Conservation (phyloP, 2,797 vertebrate species). For the Craterocephalus amniculus region DNA sequence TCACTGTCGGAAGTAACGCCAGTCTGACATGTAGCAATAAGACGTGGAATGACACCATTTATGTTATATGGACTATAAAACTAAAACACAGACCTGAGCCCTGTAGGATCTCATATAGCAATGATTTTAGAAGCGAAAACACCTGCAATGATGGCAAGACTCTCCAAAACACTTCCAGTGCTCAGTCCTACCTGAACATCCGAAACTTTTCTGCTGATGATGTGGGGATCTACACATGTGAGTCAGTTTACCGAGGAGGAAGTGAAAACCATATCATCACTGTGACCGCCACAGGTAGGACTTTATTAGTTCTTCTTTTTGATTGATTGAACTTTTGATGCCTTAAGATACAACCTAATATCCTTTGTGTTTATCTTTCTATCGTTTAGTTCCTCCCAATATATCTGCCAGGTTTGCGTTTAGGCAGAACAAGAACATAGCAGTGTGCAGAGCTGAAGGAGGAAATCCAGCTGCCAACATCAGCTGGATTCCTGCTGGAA, state of each 20-base stretch:
- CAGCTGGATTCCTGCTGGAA: constrained; percentile 59
- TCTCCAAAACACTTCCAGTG: constrained; percentile 38
- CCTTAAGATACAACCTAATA: too few species aligned
- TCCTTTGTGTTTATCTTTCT: background rate
- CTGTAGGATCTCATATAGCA: constrained; percentile 30
- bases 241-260: constrained; percentile 45
- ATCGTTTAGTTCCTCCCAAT: constrained; percentile 47
- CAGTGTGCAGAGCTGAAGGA: constrained; percentile 68
- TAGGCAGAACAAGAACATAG: constrained; percentile 32
- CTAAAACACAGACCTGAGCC: background rate
- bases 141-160: constrained; percentile 66
- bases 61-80: constrained; percentile 65
- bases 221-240: constrained; percentile 74
- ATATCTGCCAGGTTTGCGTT: constrained; percentile 33
- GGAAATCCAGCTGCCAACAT: constrained; percentile 72
- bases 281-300: constrained; percentile 66
- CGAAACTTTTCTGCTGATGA: constrained; percentile 66
- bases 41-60: constrained; percentile 52
- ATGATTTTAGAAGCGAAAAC: accelerated
- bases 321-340: background rate
- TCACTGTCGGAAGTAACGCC: constrained; percentile 40
- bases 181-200: constrained; percentile 68
- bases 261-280: accelerated
- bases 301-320: too few species aligned
- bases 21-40: constrained; percentile 60